These are phyloP conservation scores for Corynorhinus townsendii DNA, from an alignment of 2,113 vertebrate species.

Conservation along the genomic window DNA sequence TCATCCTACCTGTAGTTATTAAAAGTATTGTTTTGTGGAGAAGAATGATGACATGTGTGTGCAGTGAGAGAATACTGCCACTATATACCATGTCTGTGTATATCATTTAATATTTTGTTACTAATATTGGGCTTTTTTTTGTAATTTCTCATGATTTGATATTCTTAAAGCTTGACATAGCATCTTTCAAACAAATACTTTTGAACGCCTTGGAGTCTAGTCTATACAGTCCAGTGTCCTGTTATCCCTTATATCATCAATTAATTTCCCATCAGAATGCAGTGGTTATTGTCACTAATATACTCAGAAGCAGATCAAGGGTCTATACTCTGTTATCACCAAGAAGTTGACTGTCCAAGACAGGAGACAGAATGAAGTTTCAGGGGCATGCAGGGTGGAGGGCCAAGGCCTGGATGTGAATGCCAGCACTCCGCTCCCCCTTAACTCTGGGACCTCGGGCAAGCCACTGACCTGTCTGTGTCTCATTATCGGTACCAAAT, in stretches of 20 bases:
- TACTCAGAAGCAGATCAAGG: not conserved
- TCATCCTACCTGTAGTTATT: not conserved
- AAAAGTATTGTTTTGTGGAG: not conserved
- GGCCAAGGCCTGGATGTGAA: not conserved
- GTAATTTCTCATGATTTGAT: not conserved
- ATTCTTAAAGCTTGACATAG: not conserved
- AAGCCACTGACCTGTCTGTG: not conserved
- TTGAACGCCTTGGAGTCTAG: not conserved
- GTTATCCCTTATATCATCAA: not conserved
- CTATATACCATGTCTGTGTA: not conserved
- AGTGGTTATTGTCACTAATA: not conserved
- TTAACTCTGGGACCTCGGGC: not conserved
- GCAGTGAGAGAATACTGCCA: not conserved
- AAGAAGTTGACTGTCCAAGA: not conserved
- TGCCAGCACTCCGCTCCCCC: not conserved
- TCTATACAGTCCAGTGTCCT: not conserved
- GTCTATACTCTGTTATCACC: not conserved
- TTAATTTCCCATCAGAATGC: not conserved
- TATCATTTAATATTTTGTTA: not conserved
- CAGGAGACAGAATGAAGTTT: not conserved
- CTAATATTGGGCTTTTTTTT: not conserved
- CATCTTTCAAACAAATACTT: not conserved
- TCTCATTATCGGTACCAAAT: not conserved
- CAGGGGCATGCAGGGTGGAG: not conserved
- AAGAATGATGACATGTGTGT: not conserved